Evolutionary conservation across 2,113 vertebrate species (phyloP).

Genomic region (Upupa epops): DNA sequence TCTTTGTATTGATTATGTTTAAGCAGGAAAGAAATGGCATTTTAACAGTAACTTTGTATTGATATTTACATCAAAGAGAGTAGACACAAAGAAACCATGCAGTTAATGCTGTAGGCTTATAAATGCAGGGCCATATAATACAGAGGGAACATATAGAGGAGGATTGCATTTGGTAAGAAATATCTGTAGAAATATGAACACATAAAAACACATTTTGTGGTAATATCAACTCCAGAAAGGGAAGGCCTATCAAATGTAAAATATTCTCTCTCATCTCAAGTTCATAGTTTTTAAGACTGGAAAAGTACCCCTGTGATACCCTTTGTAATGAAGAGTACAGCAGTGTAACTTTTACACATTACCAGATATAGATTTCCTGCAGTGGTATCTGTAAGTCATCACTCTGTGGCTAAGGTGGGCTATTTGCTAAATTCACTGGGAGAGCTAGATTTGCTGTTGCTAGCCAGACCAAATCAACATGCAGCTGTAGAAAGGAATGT

Average conservation of each 20-base stretch:
- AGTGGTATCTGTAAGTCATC: background rate
- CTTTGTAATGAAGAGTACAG: background rate
- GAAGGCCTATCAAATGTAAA: background rate
- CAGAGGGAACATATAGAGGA: background rate
- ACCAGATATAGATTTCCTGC: background rate
- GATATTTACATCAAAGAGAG: constrained; percentile 5
- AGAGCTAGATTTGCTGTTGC: rapidly evolving
- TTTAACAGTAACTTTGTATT: background rate
- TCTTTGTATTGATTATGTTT: background rate
- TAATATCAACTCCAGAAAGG: background rate
- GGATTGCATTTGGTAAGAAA: background rate
- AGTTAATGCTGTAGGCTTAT: background rate
- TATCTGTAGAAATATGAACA: background rate
- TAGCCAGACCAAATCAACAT: background rate
- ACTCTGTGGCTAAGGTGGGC: background rate
- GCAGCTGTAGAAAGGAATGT: background rate
- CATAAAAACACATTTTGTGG: background rate
- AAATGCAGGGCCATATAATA: background rate
- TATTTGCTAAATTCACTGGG: too few relatives aligned
- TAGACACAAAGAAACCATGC: background rate
- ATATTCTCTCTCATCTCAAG: background rate
- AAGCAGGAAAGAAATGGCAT: background rate
- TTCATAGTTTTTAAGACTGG: background rate
- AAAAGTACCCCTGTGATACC: background rate
- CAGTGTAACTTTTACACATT: too few relatives aligned